Base-by-base conservation (phyloP, 2,113 vertebrate species). In the Ranitomeya variabilis region DNA sequence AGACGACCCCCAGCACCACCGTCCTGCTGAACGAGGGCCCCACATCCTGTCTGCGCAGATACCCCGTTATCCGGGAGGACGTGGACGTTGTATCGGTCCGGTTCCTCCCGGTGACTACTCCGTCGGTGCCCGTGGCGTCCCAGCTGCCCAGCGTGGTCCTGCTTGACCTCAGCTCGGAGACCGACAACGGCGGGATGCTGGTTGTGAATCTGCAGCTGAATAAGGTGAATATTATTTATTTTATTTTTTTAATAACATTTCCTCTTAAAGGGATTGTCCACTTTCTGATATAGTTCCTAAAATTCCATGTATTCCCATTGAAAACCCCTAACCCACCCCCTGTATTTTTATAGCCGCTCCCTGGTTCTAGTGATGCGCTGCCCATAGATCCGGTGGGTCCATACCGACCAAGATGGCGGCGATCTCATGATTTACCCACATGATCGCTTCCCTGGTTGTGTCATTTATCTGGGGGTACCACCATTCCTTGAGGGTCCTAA, bases 141-240 rank as follows among this genome's bases (percentile, higher is more conserved):
- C 84, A 91, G 0, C 73, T 91, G 12, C 97, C 97, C 0, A 96
- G 94, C 0, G 88, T 99, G 26, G 91, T 99, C 78, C 92, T 90
- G 0, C 95, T 99, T 86, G 94, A 92, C 21, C 93, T 99, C 0
- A 91, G 95, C 89, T 92, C 94, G 0, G 93, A 94, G 23, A 92
- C 92, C 90, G 95, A 97, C 93, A 97, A 95, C 0, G 98, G 98
- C 0, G 98, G 98, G 0, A 95, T 95, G 14, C 95, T 99, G 18
- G 95, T 95, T 62, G 84, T 99, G 76, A 93, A 90, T 76, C 94
- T 99, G 77, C 90, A 90, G 45, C 92, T 97, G 8, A 99, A 99
- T 92, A 91, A 95, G 93, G 97, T 98, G 51, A 81, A 21, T 62
- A 19, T 31, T 80, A 5, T 4, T 13, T 4, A 10, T 57, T 13